Evolutionary conservation across 2,797 vertebrate genomes (phyloP).

Genomic region (Coluber constrictor): DNA sequence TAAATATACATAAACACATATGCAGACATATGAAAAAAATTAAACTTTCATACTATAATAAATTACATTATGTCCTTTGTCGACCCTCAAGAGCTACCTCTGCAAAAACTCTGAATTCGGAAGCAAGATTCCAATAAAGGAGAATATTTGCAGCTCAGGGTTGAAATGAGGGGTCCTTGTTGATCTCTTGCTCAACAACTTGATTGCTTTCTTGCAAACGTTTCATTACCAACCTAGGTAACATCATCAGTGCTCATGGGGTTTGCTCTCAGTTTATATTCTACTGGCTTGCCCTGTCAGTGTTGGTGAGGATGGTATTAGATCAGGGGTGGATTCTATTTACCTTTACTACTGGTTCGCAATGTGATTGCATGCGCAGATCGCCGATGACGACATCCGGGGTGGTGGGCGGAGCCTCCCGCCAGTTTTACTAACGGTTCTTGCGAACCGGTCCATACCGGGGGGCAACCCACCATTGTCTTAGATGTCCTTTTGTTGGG

Average conservation of each 20-base stretch:
- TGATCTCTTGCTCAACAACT: not conserved
- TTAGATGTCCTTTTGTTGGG: not conserved
- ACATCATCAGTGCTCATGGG: not conserved
- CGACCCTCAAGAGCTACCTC: constrained; percentile 17
- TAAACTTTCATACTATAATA: constrained; percentile 11
- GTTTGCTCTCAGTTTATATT: not conserved
- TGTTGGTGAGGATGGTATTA: not conserved
- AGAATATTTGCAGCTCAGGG: not conserved
- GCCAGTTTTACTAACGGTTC: too few relatives aligned
- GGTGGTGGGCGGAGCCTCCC: too few relatives aligned
- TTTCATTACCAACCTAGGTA: not conserved
- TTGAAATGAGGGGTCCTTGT: not conserved
- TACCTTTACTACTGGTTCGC: too few relatives aligned
- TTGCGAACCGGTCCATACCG: too few relatives aligned
- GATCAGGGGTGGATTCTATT: too few relatives aligned
- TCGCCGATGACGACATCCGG: too few relatives aligned
- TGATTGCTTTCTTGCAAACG: not conserved
- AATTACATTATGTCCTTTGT: constrained; percentile 32
- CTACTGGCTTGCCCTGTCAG: not conserved
- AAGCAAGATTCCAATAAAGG: constrained; percentile 23
- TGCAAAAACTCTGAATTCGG: constrained; percentile 8
- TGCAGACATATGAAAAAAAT: not conserved
- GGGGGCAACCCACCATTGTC: too few relatives aligned
- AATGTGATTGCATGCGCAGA: too few relatives aligned
- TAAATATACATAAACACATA: not conserved